Evolutionary conservation across 2,113 vertebrate genomes (phyloP).

Genomic region (Cavia aperea): DNA sequence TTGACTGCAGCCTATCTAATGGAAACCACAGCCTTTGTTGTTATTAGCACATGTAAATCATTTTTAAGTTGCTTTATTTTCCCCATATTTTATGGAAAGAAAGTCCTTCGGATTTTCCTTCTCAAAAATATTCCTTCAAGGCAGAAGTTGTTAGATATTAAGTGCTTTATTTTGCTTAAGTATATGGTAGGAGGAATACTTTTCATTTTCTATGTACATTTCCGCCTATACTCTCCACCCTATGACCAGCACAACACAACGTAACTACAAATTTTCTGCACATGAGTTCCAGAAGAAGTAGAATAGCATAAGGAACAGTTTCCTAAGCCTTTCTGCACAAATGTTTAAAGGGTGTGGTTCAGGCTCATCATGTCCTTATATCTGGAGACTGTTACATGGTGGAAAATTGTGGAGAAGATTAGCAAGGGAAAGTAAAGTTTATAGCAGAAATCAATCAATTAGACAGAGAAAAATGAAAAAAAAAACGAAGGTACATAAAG

Average conservation of each 20-base stretch:
- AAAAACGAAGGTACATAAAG: background rate
- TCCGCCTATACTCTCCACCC: no score
- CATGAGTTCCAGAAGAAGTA: background rate
- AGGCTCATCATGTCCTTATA: background rate
- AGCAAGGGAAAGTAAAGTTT: background rate
- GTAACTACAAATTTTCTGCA: background rate
- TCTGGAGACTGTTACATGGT: background rate
- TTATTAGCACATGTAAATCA: background rate
- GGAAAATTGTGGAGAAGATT: background rate
- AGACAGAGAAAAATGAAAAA: background rate
- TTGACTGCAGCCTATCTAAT: background rate
- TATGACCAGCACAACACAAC: background rate
- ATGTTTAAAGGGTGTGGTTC: background rate
- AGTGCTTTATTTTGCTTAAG: background rate
- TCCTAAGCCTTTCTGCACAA: background rate
- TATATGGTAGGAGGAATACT: no score
- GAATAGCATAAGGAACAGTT: accelerated
- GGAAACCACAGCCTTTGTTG: background rate
- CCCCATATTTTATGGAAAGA: background rate
- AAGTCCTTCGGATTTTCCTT: no score
- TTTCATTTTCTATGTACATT: background rate
- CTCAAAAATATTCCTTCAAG: background rate
- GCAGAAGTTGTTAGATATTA: background rate
- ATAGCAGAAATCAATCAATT: background rate
- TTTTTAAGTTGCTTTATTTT: background rate